Percentiles rank a stretch among this genome's conserved stretches.
phyloP scores from a whole-genome alignment of 1,140 invertebrate genomes.

The Temnothorax longispinosus region DNA sequence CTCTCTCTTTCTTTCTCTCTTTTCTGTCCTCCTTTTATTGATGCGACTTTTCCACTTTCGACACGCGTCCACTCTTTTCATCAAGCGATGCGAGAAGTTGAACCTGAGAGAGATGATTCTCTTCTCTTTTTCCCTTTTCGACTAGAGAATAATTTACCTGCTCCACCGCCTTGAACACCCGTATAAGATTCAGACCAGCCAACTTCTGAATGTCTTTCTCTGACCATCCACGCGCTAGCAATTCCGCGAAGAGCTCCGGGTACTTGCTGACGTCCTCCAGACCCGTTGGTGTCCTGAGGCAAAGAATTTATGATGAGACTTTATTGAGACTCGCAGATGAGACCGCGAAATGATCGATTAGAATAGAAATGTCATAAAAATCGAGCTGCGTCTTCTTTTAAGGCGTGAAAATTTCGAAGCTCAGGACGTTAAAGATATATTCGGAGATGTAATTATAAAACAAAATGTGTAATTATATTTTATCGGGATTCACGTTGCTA shows the following conservation, averaged over 20 bases:
- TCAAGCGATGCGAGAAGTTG: conserved; percentile 13
- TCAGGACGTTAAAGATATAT: not conserved
- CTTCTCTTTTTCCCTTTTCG: not conserved
- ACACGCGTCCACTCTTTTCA: conserved; percentile 67
- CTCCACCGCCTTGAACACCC: conserved; percentile 92
- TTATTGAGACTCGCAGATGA: conserved; percentile 43
- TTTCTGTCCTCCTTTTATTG: not conserved
- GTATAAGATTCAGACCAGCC: conserved; percentile 91
- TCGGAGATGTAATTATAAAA: not conserved
- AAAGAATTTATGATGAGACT: conserved; percentile 49
- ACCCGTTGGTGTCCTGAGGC: conserved; percentile 89
- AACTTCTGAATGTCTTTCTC: conserved; percentile 92
- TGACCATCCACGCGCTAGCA: conserved; percentile 90
- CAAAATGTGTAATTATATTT: not conserved
- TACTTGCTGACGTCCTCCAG: conserved; percentile 95
- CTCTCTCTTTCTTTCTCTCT: not conserved
- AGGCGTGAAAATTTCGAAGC: not conserved
- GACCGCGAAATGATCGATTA: conserved; percentile 35
- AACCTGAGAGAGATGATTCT: not conserved
- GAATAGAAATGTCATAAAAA: not conserved
- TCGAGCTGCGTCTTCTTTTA: not conserved
- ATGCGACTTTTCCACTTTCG: conserved; percentile 48
- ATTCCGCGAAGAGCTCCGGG: conserved; percentile 90
- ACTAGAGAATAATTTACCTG: conserved; percentile 84
- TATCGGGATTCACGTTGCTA: not conserved